Evolutionary conservation across 2,113 vertebrate genomes (phyloP), one percentile per base, ranked within the genome.

Genomic region (Zosterops japonicus): DNA sequence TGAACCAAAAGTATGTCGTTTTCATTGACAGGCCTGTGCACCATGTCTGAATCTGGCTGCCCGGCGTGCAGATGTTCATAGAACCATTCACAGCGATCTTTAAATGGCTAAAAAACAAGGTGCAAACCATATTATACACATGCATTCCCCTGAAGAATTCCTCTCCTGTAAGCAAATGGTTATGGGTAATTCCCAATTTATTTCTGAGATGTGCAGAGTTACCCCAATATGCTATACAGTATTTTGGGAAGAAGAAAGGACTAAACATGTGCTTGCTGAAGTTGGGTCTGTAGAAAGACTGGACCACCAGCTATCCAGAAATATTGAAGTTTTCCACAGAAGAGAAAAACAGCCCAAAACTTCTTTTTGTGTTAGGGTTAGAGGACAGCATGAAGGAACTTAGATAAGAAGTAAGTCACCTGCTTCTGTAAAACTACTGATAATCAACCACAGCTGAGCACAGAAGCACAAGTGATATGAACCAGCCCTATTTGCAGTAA

Each of bases 11-110:
- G 98, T 82, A 99, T 99, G 96, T 99, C 99, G 47, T 98, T 99
- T 97, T 99, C 99, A 92, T 98, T 99, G 97, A 99, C 99, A 23
- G 99, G 99, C 35, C 99, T 98, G 95, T 99, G 99, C 42, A 99
- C 99, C 99, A 99, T 99, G 96, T 99, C 99, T 0, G 99, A 99
- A 96, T 99, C 99, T 4, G 98, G 98, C 91, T 99, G 99, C 76
- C 99, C 98, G 0, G 98, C 98, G 81, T 99, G 98, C 91, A 99
- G 98, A 93, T 99, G 99, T 96, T 99, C 99, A 87, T 99, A 99
- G 97, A 99, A 99, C 99, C 99, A 99, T 92, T 99, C 99, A 78
- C 99, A 99, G 50, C 99, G 98, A 97, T 99, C 99, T 96, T 99
- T 99, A 97, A 99, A 99, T 9, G 99, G 98, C 99, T 99, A 88